phyloP scores from a whole-genome alignment of 2,797 vertebrate genomes.

The Ptychobarbus kaznakovi region DNA sequence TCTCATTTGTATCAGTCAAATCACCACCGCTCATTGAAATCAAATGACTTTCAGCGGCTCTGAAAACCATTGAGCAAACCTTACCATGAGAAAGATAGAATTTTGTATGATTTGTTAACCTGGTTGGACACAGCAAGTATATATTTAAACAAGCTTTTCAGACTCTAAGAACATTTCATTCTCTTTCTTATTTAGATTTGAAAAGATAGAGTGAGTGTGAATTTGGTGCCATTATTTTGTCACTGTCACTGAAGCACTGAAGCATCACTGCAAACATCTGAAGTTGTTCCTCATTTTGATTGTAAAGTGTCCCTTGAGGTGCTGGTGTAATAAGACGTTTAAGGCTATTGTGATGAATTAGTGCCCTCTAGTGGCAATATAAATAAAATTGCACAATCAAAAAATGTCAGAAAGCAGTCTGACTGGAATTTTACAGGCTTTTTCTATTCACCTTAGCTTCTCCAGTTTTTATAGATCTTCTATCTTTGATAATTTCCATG shows the following conservation, averaged over 20 bases:
- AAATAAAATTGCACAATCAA: background rate
- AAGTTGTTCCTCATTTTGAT: background rate
- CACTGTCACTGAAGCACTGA: slow-evolving; percentile 6
- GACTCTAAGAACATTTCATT: background rate
- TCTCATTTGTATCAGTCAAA: slow-evolving; percentile 6
- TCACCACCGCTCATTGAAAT: background rate
- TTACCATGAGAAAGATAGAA: background rate
- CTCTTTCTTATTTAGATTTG: background rate
- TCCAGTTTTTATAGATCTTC: no score
- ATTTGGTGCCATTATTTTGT: background rate
- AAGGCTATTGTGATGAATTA: slow-evolving; percentile 22
- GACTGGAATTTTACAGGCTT: background rate
- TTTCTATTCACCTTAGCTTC: background rate
- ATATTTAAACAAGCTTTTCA: background rate
- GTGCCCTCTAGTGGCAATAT: slow-evolving; percentile 45
- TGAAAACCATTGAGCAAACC: background rate
- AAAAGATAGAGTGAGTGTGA: background rate
- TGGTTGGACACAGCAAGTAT: background rate
- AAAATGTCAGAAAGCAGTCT: background rate
- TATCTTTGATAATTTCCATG: background rate
- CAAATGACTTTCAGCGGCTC: background rate
- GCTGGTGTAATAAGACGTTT: background rate
- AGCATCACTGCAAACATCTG: slow-evolving; percentile 37
- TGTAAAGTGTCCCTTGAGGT: background rate
- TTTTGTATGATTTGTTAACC: background rate